phyloP scores from a whole-genome alignment of 2,797 vertebrate genomes.

The Crenuchus spilurus region DNA sequence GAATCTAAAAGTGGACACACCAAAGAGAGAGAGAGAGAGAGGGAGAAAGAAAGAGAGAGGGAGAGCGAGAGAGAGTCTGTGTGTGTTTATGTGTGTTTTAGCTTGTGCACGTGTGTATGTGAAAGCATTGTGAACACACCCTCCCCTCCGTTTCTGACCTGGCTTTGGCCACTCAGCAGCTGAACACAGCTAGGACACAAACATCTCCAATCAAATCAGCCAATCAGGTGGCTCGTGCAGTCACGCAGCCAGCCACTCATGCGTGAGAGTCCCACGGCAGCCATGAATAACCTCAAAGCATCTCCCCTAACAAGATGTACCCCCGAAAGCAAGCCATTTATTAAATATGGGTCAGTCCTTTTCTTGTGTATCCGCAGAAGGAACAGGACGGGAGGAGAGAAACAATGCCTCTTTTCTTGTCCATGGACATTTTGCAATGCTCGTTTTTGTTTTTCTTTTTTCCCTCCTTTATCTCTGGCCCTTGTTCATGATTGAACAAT shows the following conservation, averaged over 20 bases:
- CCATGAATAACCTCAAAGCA: slow-evolving; percentile 57
- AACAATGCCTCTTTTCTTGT: slow-evolving; percentile 58
- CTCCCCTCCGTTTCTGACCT: slow-evolving; percentile 37
- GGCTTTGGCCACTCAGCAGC: slow-evolving; percentile 39
- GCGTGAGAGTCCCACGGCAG: slow-evolving; percentile 43
- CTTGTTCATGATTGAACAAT: slow-evolving; percentile 39
- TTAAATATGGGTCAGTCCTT: slow-evolving; percentile 61
- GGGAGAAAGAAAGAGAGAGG: too few relatives aligned
- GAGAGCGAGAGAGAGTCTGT: too few relatives aligned
- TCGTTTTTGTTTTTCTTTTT: slow-evolving; percentile 37
- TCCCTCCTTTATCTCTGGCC: slow-evolving; percentile 19
- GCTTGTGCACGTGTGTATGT: slow-evolving; percentile 29
- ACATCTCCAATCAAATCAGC: slow-evolving; percentile 49
- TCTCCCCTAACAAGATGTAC: slow-evolving; percentile 57
- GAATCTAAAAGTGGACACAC: slow-evolving; percentile 29
- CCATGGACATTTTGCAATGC: slow-evolving; percentile 29
- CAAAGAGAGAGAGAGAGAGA: too few relatives aligned
- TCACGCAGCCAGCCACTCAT: slow-evolving; percentile 53
- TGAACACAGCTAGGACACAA: slow-evolving; percentile 48
- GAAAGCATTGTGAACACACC: slow-evolving; percentile 46
- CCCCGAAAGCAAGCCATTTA: slow-evolving; percentile 55
- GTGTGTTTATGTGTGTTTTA: slow-evolving; percentile 26
- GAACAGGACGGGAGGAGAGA: slow-evolving; percentile 41
- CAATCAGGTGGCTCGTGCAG: slow-evolving; percentile 47
- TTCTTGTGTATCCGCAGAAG: slow-evolving; percentile 47